These are phyloP conservation scores for Chrysocyon brachyurus DNA, from an alignment of 2,797 vertebrate species.

Conservation along the genomic window DNA sequence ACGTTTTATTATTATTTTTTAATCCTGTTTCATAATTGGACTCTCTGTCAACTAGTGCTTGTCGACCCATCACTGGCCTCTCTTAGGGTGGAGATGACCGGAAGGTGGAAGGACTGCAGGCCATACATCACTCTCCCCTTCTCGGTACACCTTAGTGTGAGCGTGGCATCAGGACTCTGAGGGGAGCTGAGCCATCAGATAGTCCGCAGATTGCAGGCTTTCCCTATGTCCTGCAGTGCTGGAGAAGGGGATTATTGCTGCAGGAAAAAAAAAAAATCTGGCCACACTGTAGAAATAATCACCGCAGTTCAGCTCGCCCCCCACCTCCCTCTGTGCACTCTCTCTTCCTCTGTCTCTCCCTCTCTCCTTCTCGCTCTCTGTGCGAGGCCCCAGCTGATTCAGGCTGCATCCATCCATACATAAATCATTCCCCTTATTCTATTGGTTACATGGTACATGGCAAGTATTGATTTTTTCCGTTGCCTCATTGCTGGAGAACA, in stretches of 20 bases:
- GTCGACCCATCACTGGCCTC: conserved; percentile 84
- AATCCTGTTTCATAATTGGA: conserved; percentile 87
- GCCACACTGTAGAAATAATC: conserved; percentile 90
- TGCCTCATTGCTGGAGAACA: conserved; percentile 95
- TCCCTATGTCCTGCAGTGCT: conserved; percentile 89
- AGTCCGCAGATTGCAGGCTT: conserved; percentile 91
- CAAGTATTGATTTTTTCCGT: conserved; percentile 97
- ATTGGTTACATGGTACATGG: conserved; percentile 98
- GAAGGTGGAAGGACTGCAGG: conserved; percentile 86
- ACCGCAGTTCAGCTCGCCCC: conserved; percentile 88
- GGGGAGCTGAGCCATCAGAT: conserved; percentile 90
- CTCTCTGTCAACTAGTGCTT: conserved; percentile 87
- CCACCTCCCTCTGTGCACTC: conserved; percentile 83
- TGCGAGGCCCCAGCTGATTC: conserved; percentile 95
- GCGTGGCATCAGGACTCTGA: conserved; percentile 92
- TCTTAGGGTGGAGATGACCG: conserved; percentile 86
- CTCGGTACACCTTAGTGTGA: conserved; percentile 90
- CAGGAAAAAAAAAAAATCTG: conserved; percentile 88
- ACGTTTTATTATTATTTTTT: conserved; percentile 66
- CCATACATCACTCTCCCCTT: conserved; percentile 88
- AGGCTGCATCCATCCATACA: conserved; percentile 95
- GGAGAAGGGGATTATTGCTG: conserved; percentile 90
- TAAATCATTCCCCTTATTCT: conserved; percentile 99
- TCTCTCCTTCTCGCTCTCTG: conserved; percentile 88
- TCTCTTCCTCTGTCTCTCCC: conserved; percentile 86